Evolutionary conservation across 2,888 invertebrate species (phyloP).

Genomic region (Silvanus unidentatus): DNA sequence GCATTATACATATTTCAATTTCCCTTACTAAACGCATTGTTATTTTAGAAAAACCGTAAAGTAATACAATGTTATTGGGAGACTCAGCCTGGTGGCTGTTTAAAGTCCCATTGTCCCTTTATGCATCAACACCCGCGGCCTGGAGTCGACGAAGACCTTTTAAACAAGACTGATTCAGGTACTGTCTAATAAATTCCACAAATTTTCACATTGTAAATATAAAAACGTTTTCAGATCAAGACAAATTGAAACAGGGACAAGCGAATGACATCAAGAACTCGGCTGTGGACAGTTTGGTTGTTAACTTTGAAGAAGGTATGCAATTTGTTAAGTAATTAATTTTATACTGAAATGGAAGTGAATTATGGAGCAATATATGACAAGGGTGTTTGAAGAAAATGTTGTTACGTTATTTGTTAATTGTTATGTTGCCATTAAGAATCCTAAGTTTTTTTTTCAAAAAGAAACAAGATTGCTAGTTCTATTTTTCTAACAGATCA

Average conservation of each 20-base stretch:
- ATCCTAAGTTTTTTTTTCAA: constrained; percentile 11
- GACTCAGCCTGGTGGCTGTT: constrained; percentile 76
- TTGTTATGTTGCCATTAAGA: constrained; percentile 13
- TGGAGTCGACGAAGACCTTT: constrained; percentile 14
- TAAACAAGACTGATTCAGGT: constrained; percentile 7
- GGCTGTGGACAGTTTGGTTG: constrained; percentile 66
- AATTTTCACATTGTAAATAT: too few species aligned
- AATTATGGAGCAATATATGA: constrained; percentile 12
- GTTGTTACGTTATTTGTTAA: constrained; percentile 17
- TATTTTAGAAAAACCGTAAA: constrained; percentile 68
- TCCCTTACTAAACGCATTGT: constrained; percentile 7
- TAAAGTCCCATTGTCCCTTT: constrained; percentile 80
- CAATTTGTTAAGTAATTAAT: constrained; percentile 53
- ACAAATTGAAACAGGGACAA: constrained; percentile 16
- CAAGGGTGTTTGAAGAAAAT: constrained; percentile 14
- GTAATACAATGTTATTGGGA: constrained; percentile 85
- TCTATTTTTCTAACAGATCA: constrained; percentile 11
- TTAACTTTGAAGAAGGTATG: constrained; percentile 80
- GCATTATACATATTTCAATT: too few species aligned
- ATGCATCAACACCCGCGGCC: constrained; percentile 55
- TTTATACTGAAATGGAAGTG: constrained; percentile 10
- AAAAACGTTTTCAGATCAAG: too few species aligned
- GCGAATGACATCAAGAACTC: constrained; percentile 36
- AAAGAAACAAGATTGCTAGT: constrained; percentile 7
- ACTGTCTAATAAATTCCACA: too few species aligned